Base-by-base conservation (phyloP, 2,113 vertebrate genomes). In the Ranitomeya imitator region DNA sequence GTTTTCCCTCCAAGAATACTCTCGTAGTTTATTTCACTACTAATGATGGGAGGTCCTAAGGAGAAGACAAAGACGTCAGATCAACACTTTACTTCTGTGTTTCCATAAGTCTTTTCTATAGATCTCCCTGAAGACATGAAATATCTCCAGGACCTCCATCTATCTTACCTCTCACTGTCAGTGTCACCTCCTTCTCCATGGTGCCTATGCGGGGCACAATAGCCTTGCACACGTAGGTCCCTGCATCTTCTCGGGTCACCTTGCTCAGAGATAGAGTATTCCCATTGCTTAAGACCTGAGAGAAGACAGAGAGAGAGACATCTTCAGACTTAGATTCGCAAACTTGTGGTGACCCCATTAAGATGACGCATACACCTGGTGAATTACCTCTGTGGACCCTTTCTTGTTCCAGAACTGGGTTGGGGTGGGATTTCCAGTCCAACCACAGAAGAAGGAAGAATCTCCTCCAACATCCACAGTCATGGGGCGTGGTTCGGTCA, bases 381-480 rank as follows among this genome's bases (percentile, higher is more conserved):
- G 69, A 55, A 54, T 95, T 93, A 98, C 97, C 96, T 96, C 96
- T 4, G 91, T 92, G 60, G 94, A 95, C 26, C 96, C 96, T 37
- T 94, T 95, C 89, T 97, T 97, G 26, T 95, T 96, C 97, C 97
- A 98, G 26, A 96, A 96, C 87, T 97, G 92, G 18, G 95, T 96
- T 52, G 97, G 94, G 23, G 95, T 96, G 51, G 96, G 97, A 91
- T 98, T 98, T 85, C 97, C 97, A 4, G 94, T 95, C 97, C 97
- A 98, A 16, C 94, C 93, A 76, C 97, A 98, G 86, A 94, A 97
- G 89, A 98, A 98, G 2, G 95, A 95, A 7, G 96, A 95, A 6
- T 98, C 97, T 92, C 95, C 94, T 4, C 96, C 97, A 0, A 92
- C 86, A 71, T 98, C 97, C 83, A 97, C 96, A 0, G 91, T 96